Conservation (phyloP, 2,888 invertebrate genomes). For the Cephus pulcher region DNA sequence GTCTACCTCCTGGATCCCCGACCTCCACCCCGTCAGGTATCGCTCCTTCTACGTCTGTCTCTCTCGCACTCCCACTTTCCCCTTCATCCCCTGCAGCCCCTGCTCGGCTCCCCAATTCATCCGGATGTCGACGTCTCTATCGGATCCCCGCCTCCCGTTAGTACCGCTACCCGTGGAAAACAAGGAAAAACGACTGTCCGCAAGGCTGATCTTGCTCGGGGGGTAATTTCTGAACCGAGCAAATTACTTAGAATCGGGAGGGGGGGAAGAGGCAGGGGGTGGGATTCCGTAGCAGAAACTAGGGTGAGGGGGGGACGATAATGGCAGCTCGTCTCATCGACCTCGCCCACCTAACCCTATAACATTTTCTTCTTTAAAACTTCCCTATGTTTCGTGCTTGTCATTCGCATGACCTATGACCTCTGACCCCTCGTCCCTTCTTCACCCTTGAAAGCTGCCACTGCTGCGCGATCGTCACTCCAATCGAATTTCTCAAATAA, state of each 20-base stretch:
- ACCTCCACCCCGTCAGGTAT: neutral
- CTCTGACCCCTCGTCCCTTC: slow-evolving; percentile 8
- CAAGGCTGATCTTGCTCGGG: neutral
- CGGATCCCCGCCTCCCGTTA: too few relatives aligned
- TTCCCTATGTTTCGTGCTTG: slow-evolving; percentile 10
- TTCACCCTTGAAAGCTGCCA: neutral
- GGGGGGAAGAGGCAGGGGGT: neutral
- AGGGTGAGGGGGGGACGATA: too few relatives aligned
- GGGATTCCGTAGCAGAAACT: too few relatives aligned
- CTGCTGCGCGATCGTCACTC: too few relatives aligned
- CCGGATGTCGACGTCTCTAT: too few relatives aligned
- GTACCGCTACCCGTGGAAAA: neutral
- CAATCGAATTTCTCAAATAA: too few relatives aligned
- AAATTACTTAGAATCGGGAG: slow-evolving; percentile 23
- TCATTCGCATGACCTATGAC: slow-evolving; percentile 3
- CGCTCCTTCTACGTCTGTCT: neutral
- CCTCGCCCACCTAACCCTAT: too few relatives aligned
- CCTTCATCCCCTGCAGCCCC: too few relatives aligned
- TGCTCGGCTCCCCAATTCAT: too few relatives aligned
- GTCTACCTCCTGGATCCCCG: neutral
- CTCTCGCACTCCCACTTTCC: neutral
- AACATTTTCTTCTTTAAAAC: too few relatives aligned
- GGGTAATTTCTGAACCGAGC: slow-evolving; percentile 22
- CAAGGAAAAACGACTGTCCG: slow-evolving; percentile 9
- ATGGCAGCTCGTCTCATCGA: too few relatives aligned